A percentile compares a stretch with the other conserved stretches of the same genome.
phyloP scores from a whole-genome alignment of 1,140 invertebrate species.

The Pseudomyrmex sp. region DNA sequence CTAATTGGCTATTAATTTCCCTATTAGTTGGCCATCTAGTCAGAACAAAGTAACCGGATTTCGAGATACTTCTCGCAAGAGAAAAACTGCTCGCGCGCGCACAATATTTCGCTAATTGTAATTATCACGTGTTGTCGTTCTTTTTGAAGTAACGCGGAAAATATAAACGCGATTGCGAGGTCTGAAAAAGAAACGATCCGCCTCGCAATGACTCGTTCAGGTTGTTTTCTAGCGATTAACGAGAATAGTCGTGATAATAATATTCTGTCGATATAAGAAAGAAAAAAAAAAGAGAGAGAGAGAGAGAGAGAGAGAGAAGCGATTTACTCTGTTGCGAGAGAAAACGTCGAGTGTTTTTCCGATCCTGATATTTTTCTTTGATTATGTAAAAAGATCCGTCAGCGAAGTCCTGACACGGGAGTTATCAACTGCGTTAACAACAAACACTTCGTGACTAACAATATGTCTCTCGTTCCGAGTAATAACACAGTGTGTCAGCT shows the following conservation, averaged over 20 bases:
- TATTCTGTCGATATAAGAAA: background rate
- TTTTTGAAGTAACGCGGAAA: too few relatives aligned
- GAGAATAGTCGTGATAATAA: slow-evolving; percentile 9
- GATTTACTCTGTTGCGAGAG: background rate
- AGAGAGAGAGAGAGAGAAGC: background rate
- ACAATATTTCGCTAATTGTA: too few relatives aligned
- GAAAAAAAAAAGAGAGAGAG: background rate
- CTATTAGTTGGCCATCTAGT: slow-evolving; percentile 28
- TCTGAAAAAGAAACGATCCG: background rate
- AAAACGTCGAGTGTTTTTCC: slow-evolving; percentile 18
- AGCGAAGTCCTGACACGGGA: background rate
- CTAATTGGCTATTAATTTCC: slow-evolving; percentile 57
- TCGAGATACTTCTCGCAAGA: background rate
- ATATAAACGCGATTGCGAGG: background rate
- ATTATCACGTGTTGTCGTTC: too few relatives aligned
- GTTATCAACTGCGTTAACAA: slow-evolving; percentile 26
- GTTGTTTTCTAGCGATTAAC: background rate
- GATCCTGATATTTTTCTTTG: slow-evolving; percentile 16
- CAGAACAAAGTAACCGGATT: background rate
- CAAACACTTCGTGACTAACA: slow-evolving; percentile 28
- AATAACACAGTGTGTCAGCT: slow-evolving; percentile 5
- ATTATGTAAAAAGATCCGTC: background rate
- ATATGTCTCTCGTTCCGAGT: background rate
- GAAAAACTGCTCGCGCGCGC: background rate
- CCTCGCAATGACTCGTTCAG: background rate